Percentiles rank a stretch among this genome's conserved stretches.
Conservation (phyloP, 2,888 invertebrate genomes). For the Leucoma salicis region DNA sequence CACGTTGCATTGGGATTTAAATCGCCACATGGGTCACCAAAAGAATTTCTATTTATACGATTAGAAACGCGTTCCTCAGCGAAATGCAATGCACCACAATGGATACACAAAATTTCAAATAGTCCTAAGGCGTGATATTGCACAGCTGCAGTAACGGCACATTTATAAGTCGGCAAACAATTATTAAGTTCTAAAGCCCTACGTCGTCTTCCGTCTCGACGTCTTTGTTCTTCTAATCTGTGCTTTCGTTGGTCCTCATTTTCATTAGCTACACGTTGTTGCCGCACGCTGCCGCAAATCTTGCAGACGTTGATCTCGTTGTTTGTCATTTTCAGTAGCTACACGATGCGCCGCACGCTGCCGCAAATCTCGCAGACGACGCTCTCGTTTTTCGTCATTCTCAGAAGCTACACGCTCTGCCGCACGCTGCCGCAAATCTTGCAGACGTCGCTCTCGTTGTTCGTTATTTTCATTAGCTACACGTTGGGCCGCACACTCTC, state of each 20-base stretch:
- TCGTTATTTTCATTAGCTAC: slow-evolving; percentile 8
- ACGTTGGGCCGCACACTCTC: slow-evolving; percentile 4
- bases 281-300: slow-evolving; percentile 3
- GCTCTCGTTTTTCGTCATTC: slow-evolving; percentile 3
- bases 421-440: slow-evolving; percentile 3
- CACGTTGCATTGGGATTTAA: not conserved
- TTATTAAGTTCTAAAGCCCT: slow-evolving; percentile 16
- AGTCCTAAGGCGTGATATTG: slow-evolving; percentile 16
- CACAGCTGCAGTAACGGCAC: slow-evolving; percentile 21
- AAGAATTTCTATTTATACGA: slow-evolving; percentile 17
- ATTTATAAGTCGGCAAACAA: slow-evolving; percentile 19
- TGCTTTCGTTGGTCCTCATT: not conserved
- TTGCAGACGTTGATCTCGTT: slow-evolving; percentile 5
- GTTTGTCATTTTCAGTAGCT: slow-evolving; percentile 5
- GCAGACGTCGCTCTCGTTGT: slow-evolving; percentile 11
- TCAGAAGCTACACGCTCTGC: slow-evolving; percentile 5
- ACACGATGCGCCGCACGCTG: slow-evolving; percentile 7
- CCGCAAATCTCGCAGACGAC: slow-evolving; percentile 7
- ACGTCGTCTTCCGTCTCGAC: slow-evolving; percentile 14
- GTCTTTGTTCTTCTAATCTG: slow-evolving; percentile 16
- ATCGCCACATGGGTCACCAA: slow-evolving; percentile 9
- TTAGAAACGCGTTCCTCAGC: slow-evolving; percentile 18
- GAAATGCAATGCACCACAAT: slow-evolving; percentile 20
- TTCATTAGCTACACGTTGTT: not conserved
- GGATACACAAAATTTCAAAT: slow-evolving; percentile 19